phyloP scores from a whole-genome alignment of 2,113 vertebrate genomes.

The Cichladusa arquata region DNA sequence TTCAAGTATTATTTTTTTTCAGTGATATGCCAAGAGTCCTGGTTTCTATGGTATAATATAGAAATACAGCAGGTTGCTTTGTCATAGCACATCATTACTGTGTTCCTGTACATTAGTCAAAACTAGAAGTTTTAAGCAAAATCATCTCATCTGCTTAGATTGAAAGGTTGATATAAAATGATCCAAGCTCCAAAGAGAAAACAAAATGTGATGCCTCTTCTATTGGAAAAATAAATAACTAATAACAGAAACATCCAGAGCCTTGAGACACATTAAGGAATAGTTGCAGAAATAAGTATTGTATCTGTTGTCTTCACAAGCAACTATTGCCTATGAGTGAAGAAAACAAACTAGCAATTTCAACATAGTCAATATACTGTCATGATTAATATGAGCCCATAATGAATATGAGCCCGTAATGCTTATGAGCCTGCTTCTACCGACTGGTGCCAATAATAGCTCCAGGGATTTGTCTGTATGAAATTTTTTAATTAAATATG shows the following conservation, averaged over 20 bases:
- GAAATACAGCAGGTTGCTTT: background rate
- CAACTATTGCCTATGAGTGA: background rate
- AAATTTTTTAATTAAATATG: background rate
- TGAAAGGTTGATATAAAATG: background rate
- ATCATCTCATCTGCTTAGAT: background rate
- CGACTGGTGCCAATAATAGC: background rate
- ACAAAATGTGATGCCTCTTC: background rate
- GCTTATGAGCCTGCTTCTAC: background rate
- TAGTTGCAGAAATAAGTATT: background rate
- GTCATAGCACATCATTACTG: background rate
- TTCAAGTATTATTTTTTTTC: background rate
- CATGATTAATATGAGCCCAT: background rate
- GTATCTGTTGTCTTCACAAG: background rate
- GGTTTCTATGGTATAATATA: background rate
- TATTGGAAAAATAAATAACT: background rate
- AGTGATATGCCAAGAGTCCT: background rate
- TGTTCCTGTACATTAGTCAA: background rate
- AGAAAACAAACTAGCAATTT: background rate
- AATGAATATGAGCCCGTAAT: background rate
- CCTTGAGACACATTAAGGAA: background rate
- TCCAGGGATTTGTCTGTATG: background rate
- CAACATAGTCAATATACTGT: background rate
- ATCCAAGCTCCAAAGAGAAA: background rate
- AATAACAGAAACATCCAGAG: background rate
- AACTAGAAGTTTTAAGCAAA: background rate